These are phyloP conservation scores for Graphium colonna DNA, from an alignment of 2,888 invertebrate species.

Conservation along the genomic window DNA sequence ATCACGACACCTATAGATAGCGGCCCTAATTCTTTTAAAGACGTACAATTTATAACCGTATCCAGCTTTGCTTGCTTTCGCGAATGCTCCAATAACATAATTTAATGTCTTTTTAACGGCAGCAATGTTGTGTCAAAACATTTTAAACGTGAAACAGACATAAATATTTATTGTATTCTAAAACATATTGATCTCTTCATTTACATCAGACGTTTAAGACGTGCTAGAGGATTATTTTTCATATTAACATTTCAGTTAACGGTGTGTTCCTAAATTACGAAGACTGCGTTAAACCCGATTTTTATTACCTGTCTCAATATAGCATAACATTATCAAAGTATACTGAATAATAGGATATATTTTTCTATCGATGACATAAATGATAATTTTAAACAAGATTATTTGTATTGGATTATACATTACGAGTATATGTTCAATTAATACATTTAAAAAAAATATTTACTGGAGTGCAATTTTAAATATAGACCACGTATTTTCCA, in stretches of 20 bases:
- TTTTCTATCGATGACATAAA: neutral
- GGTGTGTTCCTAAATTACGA: slow-evolving; percentile 6
- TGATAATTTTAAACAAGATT: neutral
- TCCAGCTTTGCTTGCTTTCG: slow-evolving; percentile 21
- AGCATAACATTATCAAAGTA: neutral
- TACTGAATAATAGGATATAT: neutral
- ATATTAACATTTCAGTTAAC: slow-evolving; percentile 18
- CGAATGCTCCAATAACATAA: slow-evolving; percentile 13
- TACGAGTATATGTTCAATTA: too few relatives aligned
- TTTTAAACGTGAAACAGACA: slow-evolving; percentile 13
- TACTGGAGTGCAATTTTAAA: too few relatives aligned
- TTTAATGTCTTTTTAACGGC: slow-evolving; percentile 14
- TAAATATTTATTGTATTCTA: slow-evolving; percentile 18
- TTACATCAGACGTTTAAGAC: slow-evolving; percentile 11
- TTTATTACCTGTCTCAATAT: neutral
- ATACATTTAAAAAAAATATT: too few relatives aligned
- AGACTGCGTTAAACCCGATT: slow-evolving; percentile 5
- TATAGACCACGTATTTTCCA: too few relatives aligned
- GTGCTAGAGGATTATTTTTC: slow-evolving; percentile 8
- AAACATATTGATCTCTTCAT: slow-evolving; percentile 20
- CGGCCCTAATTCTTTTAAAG: slow-evolving; percentile 21
- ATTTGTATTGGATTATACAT: too few relatives aligned
- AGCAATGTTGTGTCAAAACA: slow-evolving; percentile 15
- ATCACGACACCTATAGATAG: slow-evolving; percentile 26
- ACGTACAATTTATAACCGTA: slow-evolving; percentile 20